These are phyloP conservation scores for Protonemura montana DNA, from an alignment of 2,888 invertebrate species.

Conservation along the genomic window DNA sequence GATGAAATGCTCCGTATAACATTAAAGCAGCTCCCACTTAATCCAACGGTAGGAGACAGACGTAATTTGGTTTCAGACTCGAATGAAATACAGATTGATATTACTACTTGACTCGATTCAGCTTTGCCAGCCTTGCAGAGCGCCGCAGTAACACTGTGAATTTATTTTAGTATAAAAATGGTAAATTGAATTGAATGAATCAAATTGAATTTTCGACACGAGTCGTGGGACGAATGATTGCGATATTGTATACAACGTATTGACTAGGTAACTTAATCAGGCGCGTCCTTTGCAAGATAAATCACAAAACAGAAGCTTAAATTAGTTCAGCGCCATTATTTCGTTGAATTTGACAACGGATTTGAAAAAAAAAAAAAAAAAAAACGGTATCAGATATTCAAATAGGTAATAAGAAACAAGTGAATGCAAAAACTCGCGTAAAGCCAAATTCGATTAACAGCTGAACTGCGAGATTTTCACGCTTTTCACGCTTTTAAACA, in stretches of 20 bases:
- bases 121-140: background rate
- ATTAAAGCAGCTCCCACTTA: background rate
- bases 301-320: background rate
- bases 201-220: background rate
- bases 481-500: no score
- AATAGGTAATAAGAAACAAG: no score
- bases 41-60: background rate
- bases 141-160: background rate
- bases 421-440: no score
- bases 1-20: background rate
- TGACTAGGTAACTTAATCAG: background rate
- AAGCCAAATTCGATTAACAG: no score
- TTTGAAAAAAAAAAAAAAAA: no score
- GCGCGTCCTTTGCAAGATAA: background rate
- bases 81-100: slow-evolving; percentile 3
- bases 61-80: background rate
- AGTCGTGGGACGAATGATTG: background rate
- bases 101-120: background rate
- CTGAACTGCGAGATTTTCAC: no score
- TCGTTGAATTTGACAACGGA: background rate
- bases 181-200: background rate
- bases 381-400: no score
- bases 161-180: background rate
- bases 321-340: background rate
- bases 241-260: background rate